Base-by-base conservation (phyloP, 2,113 vertebrate species). In the Pardalotus punctatus region DNA sequence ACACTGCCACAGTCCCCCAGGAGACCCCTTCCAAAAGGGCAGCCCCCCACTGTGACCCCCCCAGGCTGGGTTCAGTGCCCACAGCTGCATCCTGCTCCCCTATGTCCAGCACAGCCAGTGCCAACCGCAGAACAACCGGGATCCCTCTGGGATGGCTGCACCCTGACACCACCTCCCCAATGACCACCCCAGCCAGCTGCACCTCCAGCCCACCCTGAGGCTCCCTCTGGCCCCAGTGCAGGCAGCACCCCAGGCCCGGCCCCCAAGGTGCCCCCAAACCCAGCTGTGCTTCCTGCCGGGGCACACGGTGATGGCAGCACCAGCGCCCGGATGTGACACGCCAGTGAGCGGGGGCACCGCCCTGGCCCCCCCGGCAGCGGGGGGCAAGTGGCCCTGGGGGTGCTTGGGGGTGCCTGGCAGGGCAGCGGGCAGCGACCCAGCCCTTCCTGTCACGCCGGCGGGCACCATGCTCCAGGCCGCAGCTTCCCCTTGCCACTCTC, bases 401-500 rank as follows among this genome's bases (percentile, higher is more conserved):
- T 38, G 81, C n/a, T 38, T 8, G 16, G 31, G 56, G 87, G 47
- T 71, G 80, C 76, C 56, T 36, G 40, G 77, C 20, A 6, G 81
- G 91, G 77, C 23, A 42, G 47, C 6, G 50, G 94, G 90, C 87
- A 83, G 61, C 0, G 10, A 48, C 94, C 93, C 48, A 88, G 71
- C 94, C 94, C 97, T 98, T 98, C 98, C 98, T 97, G 98, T 95
- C 97, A 97, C 72, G 97, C 97, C 78, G 80, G 93, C 54, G 93
- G 97, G 97, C 97, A 97, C 95, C 93, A 21, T 35, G 93, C 97
- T 96, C 95, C 96, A 15, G 33, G 58, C 98, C 98, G 4, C 98
- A 98, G 97, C 97, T 98, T 98, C 98, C 97, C 96, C 96, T 98
- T 58, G 54, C 88, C 24, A 61, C 96, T 98, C 97, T 98, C 97